Evolutionary conservation across 1,140 invertebrate genomes (phyloP), one percentile per base, ranked within the genome.

Genomic region (Cyclargus thomasi): DNA sequence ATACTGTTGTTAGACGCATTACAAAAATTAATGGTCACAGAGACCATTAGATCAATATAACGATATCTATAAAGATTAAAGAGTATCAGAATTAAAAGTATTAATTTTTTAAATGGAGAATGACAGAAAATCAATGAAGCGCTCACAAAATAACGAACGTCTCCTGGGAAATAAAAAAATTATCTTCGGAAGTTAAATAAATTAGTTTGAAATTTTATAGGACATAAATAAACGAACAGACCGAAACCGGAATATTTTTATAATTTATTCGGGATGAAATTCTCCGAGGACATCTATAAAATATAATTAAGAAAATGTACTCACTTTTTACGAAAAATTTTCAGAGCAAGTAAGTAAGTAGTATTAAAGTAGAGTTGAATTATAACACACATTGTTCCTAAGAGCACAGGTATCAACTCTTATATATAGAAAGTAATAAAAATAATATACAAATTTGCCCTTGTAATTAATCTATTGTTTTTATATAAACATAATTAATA

Each of bases 151-250:
- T 47, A 47, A 47, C 39, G 14, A 47, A 47, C 11, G 39, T 16
- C 39, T 16, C 3, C 39, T 47, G 39, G 39, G 39, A 47, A 47
- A 47, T 47, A 0, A 16, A 47, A 47, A 47, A 47, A 47, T 47
- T 47, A 16, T 47, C 39, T 47, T 47, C 14, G 39, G 14, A 47
- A 47, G 39, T 47, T 16, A 47, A 47, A 47, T 47, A 47, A 47
- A 47, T 47, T 47, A 47, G 39, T 47, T 47, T 47, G 14, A 47
- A 47, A 47, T 47, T 47, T 47, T 47, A 47, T 47, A 47, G 39
- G 7, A 47, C 39, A 47, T 47, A 47, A 47, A 47, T 47, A 47
- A 47, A 47, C 39, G 39, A 47, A 47, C 39, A 47, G 14, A 47
- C 14, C 39, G 39, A 47, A 11, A 47, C 10, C 11, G 39, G 39